Evolutionary conservation across 2,888 invertebrate species (phyloP), one percentile per base, ranked within the genome.

Genomic region (Dolomedes plantarius): DNA sequence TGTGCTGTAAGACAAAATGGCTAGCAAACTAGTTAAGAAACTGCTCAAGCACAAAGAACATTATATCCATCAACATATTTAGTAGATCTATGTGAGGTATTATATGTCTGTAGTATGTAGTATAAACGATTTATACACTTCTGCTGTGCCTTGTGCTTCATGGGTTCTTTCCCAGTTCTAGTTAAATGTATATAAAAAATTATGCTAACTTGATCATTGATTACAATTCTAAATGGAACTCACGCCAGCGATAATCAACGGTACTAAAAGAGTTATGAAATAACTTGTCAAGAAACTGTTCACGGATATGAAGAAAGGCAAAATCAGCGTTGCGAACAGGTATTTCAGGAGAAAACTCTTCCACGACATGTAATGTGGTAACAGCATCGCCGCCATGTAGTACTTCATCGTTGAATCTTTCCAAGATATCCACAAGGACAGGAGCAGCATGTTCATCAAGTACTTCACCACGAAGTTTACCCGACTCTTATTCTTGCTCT

Each of bases 281-380:
- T 74, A 81, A 28, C 32, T 68, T 13, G 2, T 28, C 6, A 67
- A 29, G 23, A 81, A 81, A 11, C 39, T 68, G 32, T 73, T 56
- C 50, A 68, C 67, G 5, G 68, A 7, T 11, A 81, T 29, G 28
- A 74, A 68, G 67, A 81, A 74, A 7, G 81, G 81, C n/a, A 81
- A 27, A 11, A 56, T 31, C 46, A 81, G 32, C 9, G 46, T 19
- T 13, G 64, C 68, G n/a, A 67, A 32, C 23, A 74, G 9, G 28
- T 74, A 81, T 68, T 81, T 81, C 16, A 74, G 13, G 11, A 50
- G 16, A 29, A 81, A 74, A 16, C 68, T 74, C 56, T 56, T 81
- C n/a, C 50, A 64, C 9, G 82, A 76, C 31, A 75, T 75, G 23
- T 50, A 82, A 19, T 41, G 29, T 0, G 81, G 81, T 23, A 82